Evolutionary conservation across 2,113 vertebrate genomes (phyloP).

Genomic region (Phycodurus eques): DNA sequence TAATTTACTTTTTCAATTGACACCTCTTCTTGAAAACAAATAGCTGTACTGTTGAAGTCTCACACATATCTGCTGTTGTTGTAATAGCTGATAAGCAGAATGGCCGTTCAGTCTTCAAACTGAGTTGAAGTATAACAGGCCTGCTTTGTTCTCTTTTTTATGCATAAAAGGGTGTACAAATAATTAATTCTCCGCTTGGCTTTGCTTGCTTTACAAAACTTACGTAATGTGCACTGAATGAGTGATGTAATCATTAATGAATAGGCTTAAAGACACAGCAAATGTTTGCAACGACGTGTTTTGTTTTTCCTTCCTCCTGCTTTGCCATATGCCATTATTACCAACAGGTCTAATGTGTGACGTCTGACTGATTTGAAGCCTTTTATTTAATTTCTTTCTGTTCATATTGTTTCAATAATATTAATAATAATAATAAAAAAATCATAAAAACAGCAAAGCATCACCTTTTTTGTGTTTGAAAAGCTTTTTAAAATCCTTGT

Average conservation of each 20-base stretch:
- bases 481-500: not conserved
- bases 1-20: constrained; percentile 49
- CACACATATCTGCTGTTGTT: constrained; percentile 23
- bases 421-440: constrained; percentile 11
- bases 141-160: constrained; percentile 37
- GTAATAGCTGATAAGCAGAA: constrained; percentile 44
- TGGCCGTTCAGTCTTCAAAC: constrained; percentile 42
- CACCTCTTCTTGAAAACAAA: constrained; percentile 57
- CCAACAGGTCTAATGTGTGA: constrained; percentile 58
- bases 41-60: constrained; percentile 20
- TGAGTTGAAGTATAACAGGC: constrained; percentile 46
- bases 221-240: constrained; percentile 70
- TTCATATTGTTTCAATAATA: constrained; percentile 74
- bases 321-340: constrained; percentile 34
- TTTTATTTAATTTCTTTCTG: constrained; percentile 74
- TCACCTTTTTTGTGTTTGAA: not conserved
- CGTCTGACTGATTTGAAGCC: constrained; percentile 46
- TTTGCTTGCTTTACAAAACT: constrained; percentile 57
- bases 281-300: constrained; percentile 63
- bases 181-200: constrained; percentile 51
- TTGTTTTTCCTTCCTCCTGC: constrained; percentile 42
- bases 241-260: constrained; percentile 61
- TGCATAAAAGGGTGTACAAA: constrained; percentile 57
- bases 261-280: constrained; percentile 70
- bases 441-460: constrained; percentile 30